Evolutionary conservation across 2,113 vertebrate species (phyloP), one percentile per base, ranked within the genome.

Genomic region (Osmerus eperlanus): DNA sequence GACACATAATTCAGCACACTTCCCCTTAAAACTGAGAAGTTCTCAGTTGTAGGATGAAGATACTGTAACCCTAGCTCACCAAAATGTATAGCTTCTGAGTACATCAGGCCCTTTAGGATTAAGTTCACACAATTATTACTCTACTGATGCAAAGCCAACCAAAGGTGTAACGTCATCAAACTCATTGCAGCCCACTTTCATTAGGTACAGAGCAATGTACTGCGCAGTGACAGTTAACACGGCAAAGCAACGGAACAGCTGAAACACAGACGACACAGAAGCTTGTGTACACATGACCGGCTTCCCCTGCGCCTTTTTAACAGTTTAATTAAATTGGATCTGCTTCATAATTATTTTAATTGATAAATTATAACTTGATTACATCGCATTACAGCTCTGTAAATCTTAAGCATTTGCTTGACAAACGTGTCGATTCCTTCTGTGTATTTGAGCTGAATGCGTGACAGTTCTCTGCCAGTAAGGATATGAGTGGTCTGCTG

Each of bases 331-430:
- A 86, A 92, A 91, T 91, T 80, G 83, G 90, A 90, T 91, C 82
- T 86, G 87, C 87, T 86, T 87, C 72, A 78, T 90, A 91, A 93
- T 92, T 90, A 90, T 89, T 89, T 81, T 88, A 90, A 92, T 90
- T 89, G 88, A 90, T 91, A 84, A 89, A 90, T 92, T 89, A 89
- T 83, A 86, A 88, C 87, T 89, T 89, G 82, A 92, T 92, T 91
- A 92, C 89, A 88, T 89, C 86, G 86, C 86, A 92, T 92, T 90
- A 91, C 56, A 36, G 80, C 80, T 78, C 80, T 72, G 72, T 85
- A 77, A 88, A 90, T 88, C 77, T 82, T 80, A 87, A 86, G 85
- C 76, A 80, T 89, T 87, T 82, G 81, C 75, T 79, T 86, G 82
- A 86, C 84, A 86, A 88, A 88, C 78, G 73, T 70, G 62, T 71